Evolutionary conservation across 2,113 vertebrate species (phyloP).

Genomic region (Bos javanicus): DNA sequence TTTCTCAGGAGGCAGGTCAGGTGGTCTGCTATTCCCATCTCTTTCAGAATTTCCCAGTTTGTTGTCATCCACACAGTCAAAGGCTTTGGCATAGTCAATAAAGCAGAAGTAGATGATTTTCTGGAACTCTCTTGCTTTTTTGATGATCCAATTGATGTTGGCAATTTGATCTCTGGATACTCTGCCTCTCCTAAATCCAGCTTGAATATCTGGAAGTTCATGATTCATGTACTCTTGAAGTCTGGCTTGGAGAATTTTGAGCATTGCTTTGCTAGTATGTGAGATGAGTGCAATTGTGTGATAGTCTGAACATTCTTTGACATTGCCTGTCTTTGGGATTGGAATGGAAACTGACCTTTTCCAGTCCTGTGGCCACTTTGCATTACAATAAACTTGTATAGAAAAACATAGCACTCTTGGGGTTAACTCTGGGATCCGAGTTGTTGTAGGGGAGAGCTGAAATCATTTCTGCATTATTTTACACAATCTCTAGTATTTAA

Average conservation of each 20-base stretch:
- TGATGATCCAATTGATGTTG: neutral
- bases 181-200: neutral
- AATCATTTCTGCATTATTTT: no score
- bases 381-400: neutral
- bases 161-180: neutral
- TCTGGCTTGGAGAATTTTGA: neutral
- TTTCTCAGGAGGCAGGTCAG: neutral
- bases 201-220: neutral
- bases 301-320: neutral
- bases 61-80: neutral
- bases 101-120: neutral
- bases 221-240: neutral
- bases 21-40: neutral
- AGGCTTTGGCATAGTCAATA: neutral
- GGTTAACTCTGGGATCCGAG: no score
- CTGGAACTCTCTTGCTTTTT: neutral
- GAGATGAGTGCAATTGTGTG: rapidly evolving
- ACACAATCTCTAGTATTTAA: neutral
- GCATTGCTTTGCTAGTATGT: neutral
- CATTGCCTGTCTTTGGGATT: neutral
- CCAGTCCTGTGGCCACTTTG: neutral
- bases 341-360: neutral
- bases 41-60: neutral
- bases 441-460: no score
- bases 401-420: neutral